phyloP scores from a whole-genome alignment of 2,113 vertebrate genomes.

The Motacilla alba region DNA sequence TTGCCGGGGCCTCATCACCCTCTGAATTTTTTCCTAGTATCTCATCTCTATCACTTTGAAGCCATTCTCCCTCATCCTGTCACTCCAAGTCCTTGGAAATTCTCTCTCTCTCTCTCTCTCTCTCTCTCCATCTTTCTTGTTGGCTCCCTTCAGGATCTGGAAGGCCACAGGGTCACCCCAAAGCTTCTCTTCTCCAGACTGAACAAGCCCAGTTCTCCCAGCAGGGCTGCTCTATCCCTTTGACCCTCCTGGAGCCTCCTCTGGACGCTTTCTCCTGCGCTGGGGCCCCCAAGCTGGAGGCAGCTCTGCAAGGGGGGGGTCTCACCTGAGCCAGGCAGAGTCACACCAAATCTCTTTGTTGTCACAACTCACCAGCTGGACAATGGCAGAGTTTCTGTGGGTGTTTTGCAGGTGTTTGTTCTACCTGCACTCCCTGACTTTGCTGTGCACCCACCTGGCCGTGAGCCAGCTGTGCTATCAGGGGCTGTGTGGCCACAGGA shows the following conservation, averaged over 20 bases:
- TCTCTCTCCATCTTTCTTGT: background rate
- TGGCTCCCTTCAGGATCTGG: background rate
- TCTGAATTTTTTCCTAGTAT: background rate
- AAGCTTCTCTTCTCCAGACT: background rate
- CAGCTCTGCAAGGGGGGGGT: background rate
- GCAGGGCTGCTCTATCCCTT: background rate
- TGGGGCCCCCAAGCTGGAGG: background rate
- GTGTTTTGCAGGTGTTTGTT: background rate
- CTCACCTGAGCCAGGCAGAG: background rate
- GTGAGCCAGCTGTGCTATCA: background rate
- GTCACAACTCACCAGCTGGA: background rate
- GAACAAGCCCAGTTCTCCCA: background rate
- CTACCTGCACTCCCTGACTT: background rate
- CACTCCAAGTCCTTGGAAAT: background rate
- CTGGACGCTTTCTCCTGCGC: background rate
- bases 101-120: too few relatives aligned
- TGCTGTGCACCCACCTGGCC: background rate
- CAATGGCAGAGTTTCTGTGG: background rate
- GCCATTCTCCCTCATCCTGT: background rate
- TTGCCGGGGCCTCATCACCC: background rate
- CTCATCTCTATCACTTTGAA: background rate
- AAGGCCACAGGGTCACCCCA: background rate
- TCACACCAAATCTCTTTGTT: background rate
- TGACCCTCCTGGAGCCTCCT: background rate
- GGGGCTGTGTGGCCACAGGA: background rate